These are phyloP conservation scores for Triops longicaudatus DNA, from an alignment of 1,140 invertebrate genomes.

Conservation along the genomic window DNA sequence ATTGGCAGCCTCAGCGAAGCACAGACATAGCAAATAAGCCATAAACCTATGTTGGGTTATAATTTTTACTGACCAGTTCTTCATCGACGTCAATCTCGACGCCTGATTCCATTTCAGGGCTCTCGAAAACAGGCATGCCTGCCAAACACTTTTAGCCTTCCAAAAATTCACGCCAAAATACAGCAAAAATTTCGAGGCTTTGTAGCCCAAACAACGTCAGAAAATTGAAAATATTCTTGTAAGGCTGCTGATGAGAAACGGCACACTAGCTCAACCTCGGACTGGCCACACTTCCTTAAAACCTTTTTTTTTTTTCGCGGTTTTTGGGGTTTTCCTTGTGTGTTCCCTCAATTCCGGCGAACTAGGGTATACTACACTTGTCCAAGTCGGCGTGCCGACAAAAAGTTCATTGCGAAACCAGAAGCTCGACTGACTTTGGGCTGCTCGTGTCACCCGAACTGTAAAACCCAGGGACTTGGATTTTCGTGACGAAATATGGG, in stretches of 20 bases:
- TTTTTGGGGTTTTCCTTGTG: not conserved
- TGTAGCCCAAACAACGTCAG: no score
- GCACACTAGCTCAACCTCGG: no score
- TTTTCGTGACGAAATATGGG: not conserved
- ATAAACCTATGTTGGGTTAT: not conserved
- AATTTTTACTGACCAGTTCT: not conserved
- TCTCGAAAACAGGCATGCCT: not conserved
- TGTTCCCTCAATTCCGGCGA: not conserved
- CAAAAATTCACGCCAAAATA: no score
- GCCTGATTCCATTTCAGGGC: not conserved
- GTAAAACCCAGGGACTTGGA: not conserved
- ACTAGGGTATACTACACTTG: not conserved
- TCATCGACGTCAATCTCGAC: not conserved
- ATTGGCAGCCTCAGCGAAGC: no score
- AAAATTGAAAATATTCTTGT: not conserved
- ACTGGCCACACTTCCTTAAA: no score
- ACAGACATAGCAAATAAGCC: not conserved
- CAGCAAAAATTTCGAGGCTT: no score
- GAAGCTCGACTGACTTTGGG: not conserved
- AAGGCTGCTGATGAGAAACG: no score
- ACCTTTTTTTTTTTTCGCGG: not conserved
- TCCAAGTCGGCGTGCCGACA: not conserved
- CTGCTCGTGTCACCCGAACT: not conserved
- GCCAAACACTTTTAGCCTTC: not conserved
- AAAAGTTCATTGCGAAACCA: slow-evolving; percentile 15